Percentiles rank a stretch among this genome's conserved stretches.
Conservation (phyloP, 2,113 vertebrate species). For the Excalfactoria chinensis region DNA sequence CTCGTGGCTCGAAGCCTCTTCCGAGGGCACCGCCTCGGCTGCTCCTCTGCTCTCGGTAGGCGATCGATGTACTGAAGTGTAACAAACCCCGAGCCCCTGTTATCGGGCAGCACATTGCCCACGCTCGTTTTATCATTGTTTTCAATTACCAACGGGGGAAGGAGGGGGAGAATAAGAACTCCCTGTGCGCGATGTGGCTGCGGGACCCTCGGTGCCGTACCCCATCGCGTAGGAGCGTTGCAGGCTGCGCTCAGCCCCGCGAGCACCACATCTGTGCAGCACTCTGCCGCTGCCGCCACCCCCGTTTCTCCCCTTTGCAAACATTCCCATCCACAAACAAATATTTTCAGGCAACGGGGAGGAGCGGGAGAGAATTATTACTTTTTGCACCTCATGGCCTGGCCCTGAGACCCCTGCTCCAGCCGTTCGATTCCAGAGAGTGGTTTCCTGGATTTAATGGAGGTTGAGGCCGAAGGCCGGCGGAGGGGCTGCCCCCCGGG, state of each 20-base stretch:
- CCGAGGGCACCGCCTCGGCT: not conserved
- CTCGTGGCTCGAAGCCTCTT: conserved; percentile 4
- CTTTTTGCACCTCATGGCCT: conserved; percentile 58
- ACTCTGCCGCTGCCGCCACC: conserved; percentile 8
- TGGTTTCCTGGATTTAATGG: conserved; percentile 71
- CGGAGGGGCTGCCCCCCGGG: no score
- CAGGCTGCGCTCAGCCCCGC: not conserved
- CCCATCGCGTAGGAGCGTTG: not conserved
- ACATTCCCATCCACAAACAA: conserved; percentile 58
- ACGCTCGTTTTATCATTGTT: conserved; percentile 29
- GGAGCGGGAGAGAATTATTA: conserved; percentile 57
- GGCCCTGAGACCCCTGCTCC: conserved; percentile 66
- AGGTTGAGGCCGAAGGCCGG: not conserved
- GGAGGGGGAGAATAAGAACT: not conserved
- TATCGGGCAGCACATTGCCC: not conserved
- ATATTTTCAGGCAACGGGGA: conserved; percentile 19
- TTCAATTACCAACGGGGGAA: not conserved
- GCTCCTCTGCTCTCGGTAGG: not conserved
- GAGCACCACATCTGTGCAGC: conserved; percentile 58
- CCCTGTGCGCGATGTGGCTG: not conserved
- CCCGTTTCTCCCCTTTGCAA: not conserved
- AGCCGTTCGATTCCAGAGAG: conserved; percentile 61
- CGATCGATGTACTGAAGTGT: not conserved
- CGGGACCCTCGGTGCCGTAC: not conserved
- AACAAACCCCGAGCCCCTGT: not conserved